Conservation (phyloP, 2,888 invertebrate species). For the Calliopum simillimum region DNA sequence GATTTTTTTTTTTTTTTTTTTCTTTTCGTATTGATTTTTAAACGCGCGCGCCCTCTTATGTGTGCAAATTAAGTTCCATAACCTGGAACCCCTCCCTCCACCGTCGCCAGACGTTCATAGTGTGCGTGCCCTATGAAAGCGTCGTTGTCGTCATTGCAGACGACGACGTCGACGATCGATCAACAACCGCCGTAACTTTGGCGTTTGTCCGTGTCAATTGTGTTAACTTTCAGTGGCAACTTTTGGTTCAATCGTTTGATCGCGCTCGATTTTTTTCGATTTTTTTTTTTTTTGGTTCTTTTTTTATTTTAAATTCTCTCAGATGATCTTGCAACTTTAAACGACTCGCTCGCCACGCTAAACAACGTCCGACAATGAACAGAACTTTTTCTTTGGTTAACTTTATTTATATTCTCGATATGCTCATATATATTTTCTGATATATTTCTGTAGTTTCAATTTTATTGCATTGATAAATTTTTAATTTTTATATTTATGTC, state of each 20-base stretch:
- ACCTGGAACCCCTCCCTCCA: neutral
- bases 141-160: too few species aligned
- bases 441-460: neutral
- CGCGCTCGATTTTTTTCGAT: too few species aligned
- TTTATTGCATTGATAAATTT: too few species aligned
- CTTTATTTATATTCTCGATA: neutral
- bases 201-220: neutral
- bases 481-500: too few species aligned
- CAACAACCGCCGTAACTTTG: constrained; percentile 9
- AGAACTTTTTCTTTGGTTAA: constrained; percentile 9
- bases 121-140: neutral
- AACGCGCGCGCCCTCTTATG: constrained; percentile 21
- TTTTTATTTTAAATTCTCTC: neutral
- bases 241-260: neutral
- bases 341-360: neutral
- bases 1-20: neutral
- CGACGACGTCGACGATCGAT: neutral
- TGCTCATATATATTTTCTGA: neutral
- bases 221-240: neutral
- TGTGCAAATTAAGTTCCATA: constrained; percentile 22
- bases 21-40: neutral
- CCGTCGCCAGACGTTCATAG: neutral
- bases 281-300: too few species aligned
- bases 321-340: neutral
- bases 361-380: neutral